Base-by-base conservation (phyloP, 2,888 invertebrate genomes). In the Aphidius colemani region DNA sequence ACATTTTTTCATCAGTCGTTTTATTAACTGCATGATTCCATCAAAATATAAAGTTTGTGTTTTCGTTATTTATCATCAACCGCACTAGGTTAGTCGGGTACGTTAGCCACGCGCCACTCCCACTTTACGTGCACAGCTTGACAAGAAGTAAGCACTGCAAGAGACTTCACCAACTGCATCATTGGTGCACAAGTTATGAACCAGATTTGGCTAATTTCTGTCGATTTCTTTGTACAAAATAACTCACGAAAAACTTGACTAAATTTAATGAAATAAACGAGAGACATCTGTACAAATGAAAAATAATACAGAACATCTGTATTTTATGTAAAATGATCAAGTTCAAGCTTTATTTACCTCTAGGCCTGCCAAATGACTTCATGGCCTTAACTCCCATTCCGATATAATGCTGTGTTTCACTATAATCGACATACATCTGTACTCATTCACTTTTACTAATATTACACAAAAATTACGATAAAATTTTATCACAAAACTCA, bases 341-440 rank as follows among this genome's bases (percentile, higher is more conserved):
- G 13, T 18, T 18, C 13, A 65, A 67, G 59, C 55, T 58, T 30
- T 46, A 66, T 85, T 86, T 86, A 91, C 91, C 91, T 91, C 90
- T 91, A 84, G 90, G 89, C 88, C 91, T 91, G 87, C 88, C 90
- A 86, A 90, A 91, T 86, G 91, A 90, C 88, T 92, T 92, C 91
- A 92, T 91, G 85, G 88, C 87, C 89, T 91, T 91, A 88, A 92
- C 91, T 90, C 92, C 92, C 92, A 92, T 92, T 86, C 90, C 91
- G 86, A 83, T 83, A 83, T 82, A 83, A 53, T 65, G 61, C 75
- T 83, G 79, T 75, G 84, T 84, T 78, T 80, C 78, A 78, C 82
- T 80, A 82, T 84, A 85, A 82, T 86, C 86, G 83, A 86, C 85
- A 83, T 85, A 86, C 86, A 86, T 86, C 78, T 84, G 85, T 75